phyloP scores from a whole-genome alignment of 2,797 vertebrate species.

The Moxostoma hubbsi region DNA sequence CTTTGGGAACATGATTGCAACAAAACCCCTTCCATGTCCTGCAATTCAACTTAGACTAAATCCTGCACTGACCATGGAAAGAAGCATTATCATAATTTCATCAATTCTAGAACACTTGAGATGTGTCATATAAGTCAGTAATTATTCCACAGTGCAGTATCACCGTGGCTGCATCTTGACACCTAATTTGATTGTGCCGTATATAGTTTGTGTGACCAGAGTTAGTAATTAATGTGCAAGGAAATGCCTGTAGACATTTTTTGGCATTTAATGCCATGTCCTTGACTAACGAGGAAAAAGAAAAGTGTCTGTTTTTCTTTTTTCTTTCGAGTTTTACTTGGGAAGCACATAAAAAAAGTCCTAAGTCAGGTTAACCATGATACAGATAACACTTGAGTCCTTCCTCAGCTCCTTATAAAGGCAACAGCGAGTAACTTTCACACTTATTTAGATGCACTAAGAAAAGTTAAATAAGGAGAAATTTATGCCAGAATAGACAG shows the following conservation, averaged over 20 bases:
- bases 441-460: neutral
- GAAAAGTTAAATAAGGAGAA: neutral
- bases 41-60: slow-evolving; percentile 15
- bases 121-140: slow-evolving; percentile 31
- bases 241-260: slow-evolving; percentile 38
- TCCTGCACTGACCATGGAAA: slow-evolving; percentile 28
- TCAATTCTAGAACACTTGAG: slow-evolving; percentile 33
- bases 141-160: slow-evolving; percentile 31
- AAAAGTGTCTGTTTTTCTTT: slow-evolving; percentile 12
- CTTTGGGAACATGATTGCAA: neutral
- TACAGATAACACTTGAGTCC: slow-evolving; percentile 6
- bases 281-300: slow-evolving; percentile 50
- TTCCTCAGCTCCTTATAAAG: neutral
- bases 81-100: slow-evolving; percentile 35
- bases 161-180: slow-evolving; percentile 26
- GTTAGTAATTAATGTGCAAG: slow-evolving; percentile 34
- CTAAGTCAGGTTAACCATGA: slow-evolving; percentile 24
- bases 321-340: slow-evolving; percentile 15
- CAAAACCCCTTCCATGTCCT: neutral
- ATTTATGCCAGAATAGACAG: neutral
- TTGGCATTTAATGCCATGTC: slow-evolving; percentile 31
- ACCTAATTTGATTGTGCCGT: slow-evolving; percentile 28
- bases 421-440: neutral
- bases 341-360: slow-evolving; percentile 33
- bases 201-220: slow-evolving; percentile 25